phyloP scores from a whole-genome alignment of 2,888 invertebrate species.

The Apamea anceps region DNA sequence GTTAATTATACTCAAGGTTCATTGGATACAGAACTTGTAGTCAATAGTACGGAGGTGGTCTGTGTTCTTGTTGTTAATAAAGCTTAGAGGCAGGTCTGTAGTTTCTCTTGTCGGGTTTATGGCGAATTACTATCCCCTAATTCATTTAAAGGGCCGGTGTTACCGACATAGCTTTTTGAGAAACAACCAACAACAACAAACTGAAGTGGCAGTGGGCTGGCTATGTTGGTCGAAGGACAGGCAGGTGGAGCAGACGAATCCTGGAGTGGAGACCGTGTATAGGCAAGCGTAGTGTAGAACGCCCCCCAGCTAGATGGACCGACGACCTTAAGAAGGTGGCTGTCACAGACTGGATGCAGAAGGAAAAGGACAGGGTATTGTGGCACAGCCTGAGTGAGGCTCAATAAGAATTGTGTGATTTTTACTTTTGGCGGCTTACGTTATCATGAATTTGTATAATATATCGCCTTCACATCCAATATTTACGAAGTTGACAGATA shows the following conservation, averaged over 20 bases:
- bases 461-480: neutral
- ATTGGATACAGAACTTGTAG: slow-evolving; percentile 36
- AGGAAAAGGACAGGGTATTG: too few relatives aligned
- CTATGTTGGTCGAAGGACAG: neutral
- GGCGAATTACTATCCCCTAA: neutral
- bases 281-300: neutral
- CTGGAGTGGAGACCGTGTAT: too few relatives aligned
- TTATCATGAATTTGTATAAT: neutral
- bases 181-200: too few relatives aligned
- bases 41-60: neutral
- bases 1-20: slow-evolving; percentile 52
- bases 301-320: neutral
- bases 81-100: neutral
- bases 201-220: neutral
- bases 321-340: neutral
- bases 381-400: neutral
- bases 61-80: neutral
- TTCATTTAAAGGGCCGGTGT: neutral
- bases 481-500: neutral
- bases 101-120: neutral
- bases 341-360: too few relatives aligned
- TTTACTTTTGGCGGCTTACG: neutral
- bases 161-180: neutral
- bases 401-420: neutral
- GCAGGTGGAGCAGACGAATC: too few relatives aligned